phyloP scores from a whole-genome alignment of 2,113 vertebrate genomes.

The Riparia riparia region DNA sequence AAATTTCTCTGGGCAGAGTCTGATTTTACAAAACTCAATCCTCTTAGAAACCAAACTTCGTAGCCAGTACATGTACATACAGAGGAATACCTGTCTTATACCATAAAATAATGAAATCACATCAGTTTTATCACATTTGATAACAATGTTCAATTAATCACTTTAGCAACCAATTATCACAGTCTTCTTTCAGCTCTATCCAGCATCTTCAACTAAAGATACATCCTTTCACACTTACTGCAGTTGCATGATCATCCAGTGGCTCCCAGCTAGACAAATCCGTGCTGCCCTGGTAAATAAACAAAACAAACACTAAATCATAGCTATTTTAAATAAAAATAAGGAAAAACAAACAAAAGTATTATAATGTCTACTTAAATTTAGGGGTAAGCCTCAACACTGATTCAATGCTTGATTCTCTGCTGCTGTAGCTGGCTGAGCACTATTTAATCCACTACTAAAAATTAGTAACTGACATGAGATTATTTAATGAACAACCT shows the following conservation, averaged over 20 bases:
- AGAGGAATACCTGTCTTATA: background rate
- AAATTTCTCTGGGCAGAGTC: background rate
- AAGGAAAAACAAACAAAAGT: background rate
- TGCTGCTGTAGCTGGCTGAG: background rate
- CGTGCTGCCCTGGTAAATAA: background rate
- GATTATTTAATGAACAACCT: background rate
- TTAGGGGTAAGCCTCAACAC: background rate
- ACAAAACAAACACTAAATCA: background rate
- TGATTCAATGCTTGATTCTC: background rate
- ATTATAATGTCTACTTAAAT: background rate
- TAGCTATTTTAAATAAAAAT: background rate
- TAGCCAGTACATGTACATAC: rapidly evolving
- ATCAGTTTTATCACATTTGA: background rate
- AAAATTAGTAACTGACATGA: background rate
- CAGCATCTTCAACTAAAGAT: background rate
- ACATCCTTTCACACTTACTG: constrained; percentile 16
- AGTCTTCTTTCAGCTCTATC: background rate
- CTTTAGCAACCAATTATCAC: background rate
- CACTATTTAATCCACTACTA: background rate
- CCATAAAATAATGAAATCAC: background rate
- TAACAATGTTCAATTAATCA: background rate
- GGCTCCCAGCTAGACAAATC: background rate
- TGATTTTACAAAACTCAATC: background rate
- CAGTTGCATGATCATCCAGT: background rate
- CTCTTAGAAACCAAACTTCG: background rate